Base-by-base conservation (phyloP, 2,113 vertebrate genomes). In the Phylloscopus trochiloides region DNA sequence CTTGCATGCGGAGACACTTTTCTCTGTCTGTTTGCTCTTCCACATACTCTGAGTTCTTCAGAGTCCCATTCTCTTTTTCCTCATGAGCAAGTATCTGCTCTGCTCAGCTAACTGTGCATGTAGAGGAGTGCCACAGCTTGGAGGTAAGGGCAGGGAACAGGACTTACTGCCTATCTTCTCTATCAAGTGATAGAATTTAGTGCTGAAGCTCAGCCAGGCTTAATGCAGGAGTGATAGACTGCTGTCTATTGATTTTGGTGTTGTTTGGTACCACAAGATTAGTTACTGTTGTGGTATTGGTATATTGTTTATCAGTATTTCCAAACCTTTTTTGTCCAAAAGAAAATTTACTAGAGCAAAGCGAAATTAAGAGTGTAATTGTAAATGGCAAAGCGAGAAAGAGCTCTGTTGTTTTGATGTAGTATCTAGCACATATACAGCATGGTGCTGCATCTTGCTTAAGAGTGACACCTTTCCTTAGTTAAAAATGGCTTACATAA, bases 131-230 rank as follows among this genome's bases (percentile, higher is more conserved):
- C 31, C 38, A 18, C 24, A 67, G 36, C 61, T 63, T 17, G 48
- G 32, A 54, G 38, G 22, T 36, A 6, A 88, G 66, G 57, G n/a
- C 38, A 43, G 70, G 63, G 38, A 75, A 12, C 10, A 29, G 54
- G 34, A 36, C 14, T 77, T 54, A 6, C 1, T 0, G 2, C 14
- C 43, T 20, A 0, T 55, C 32, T 66, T 72, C 13, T 42, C n/a
- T 66, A 38, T 47, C 15, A 21, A 7, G 20, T 45, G 77, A 10
- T 14, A 28, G 57, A 73, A 29, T 70, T 66, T 36, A 67, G 34
- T 16, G 26, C 42, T 62, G 55, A 31, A 47, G 13, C 32, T 63
- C 19, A 32, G 31, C 36, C 22, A 31, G 66, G n/a, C 62, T 59
- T 82, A 48, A 36, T n/a, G 31, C 24, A 40, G n/a, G 32, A 26